Evolutionary conservation across 2,888 invertebrate species (phyloP).

Genomic region (Chaitophorus viminalis): DNA sequence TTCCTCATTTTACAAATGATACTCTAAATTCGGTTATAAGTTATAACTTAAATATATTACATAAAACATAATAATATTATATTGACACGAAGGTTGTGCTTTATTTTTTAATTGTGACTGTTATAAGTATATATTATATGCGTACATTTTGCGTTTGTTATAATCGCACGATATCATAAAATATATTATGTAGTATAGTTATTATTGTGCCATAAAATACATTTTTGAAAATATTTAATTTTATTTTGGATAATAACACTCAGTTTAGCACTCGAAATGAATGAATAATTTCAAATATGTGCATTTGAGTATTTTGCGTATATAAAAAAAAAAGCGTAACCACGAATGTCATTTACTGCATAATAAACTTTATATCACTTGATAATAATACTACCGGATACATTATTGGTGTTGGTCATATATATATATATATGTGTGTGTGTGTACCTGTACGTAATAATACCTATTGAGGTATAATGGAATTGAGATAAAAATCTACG

Average conservation of each 20-base stretch:
- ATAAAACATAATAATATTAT: not conserved
- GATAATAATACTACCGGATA: conserved; percentile 28
- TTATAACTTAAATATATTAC: too few relatives aligned
- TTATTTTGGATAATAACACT: not conserved
- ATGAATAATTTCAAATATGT: conserved; percentile 26
- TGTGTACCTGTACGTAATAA: not conserved
- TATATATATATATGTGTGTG: not conserved
- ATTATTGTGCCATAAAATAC: not conserved
- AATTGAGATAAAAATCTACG: conserved; percentile 52
- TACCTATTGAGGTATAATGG: conserved; percentile 31
- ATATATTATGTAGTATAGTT: not conserved
- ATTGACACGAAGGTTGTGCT: not conserved
- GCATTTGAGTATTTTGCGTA: not conserved
- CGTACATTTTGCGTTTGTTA: not conserved
- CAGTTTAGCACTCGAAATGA: not conserved
- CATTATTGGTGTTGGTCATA: not conserved
- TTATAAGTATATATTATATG: not conserved
- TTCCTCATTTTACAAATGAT: not conserved
- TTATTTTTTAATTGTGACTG: too few relatives aligned
- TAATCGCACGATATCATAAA: conserved; percentile 9
- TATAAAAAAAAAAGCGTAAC: conserved; percentile 6
- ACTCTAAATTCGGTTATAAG: not conserved
- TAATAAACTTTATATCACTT: conserved; percentile 9
- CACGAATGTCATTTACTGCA: conserved; percentile 1
- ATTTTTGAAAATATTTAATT: conserved; percentile 1